Base-by-base conservation (phyloP, 2,797 vertebrate species). In the Hipposideros larvatus region DNA sequence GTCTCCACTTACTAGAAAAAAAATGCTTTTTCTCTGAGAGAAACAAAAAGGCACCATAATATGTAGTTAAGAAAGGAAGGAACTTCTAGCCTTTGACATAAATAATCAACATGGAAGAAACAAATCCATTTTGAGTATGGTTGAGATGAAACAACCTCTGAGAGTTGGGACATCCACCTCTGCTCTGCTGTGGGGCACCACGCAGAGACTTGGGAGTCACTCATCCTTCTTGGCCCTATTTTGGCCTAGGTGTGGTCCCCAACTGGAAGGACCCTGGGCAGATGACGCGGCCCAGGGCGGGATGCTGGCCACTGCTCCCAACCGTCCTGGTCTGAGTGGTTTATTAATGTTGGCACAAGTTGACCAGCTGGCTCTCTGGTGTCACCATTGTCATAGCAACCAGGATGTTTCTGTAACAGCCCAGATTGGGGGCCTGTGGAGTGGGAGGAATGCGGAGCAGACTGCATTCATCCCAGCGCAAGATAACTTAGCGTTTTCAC, bases 311-410 rank as follows among this genome's bases (percentile, higher is more conserved):
- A 9, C 24, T n/a, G 41, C 41, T 46, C 74, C 59, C 34, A 8
- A 1, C 9, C 4, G 75, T 74, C 53, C 21, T 31, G 59, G 41
- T 21, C 88, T 21, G 51, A 53, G 59, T 7, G n/a, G 8, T 79
- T 61, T 41, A 19, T 46, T 53, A 10, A 65, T 10, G 9, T 51
- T 82, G 92, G 55, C 51, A 46, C 21, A 6, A 43, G 61, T 37
- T 11, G 24, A 31, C 55, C 57, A 16, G n/a, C 22, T 80, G 75
- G 61, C 51, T 73, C 11, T 53, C 31, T 51, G 34, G 26, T 86
- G n/a, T 24, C 34, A 19, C 65, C 85, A 43, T 82, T 2, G 18
- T 85, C 87, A 86, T 78, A 73, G 92, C 34, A 94, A 71, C 66
- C 66, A 59, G 66, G 68, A 85, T 55, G 74, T 59, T 46, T 93